Base-by-base conservation (phyloP, 2,797 vertebrate genomes). In the Epinephelus awoara region DNA sequence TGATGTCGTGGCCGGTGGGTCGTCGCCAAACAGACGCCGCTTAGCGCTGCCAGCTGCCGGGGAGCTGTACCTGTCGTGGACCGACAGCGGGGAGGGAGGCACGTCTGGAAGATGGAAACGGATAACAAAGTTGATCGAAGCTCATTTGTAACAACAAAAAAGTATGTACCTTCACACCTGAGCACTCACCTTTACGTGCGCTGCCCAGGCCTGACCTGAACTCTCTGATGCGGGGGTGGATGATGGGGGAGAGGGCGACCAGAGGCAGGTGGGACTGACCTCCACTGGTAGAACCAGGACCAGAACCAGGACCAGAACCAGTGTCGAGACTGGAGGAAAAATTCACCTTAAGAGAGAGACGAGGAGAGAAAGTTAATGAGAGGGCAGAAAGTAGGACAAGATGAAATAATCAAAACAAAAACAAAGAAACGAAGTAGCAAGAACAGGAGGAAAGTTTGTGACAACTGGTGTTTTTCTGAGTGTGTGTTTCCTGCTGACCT, bases 151-250 rank as follows among this genome's bases (percentile, higher is more conserved):
- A 55, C 14, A 0, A n/a, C 23, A 61, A 6, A 29, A 23, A 34
- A 1, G n/a, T 3, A 23, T 5, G 1, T 0, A 29, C n/a, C 3
- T 11, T 0, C 4, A 61, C 57, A 27, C 7, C 34, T 11, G 3
- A 27, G 46, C 10, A 58, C 71, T 0, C 71, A 96, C 96, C 98
- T 90, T 95, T 96, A 72, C 96, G 96, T 19, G 95, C 90, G 67
- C 91, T 97, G 29, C 97, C 96, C 68, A 96, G 85, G 63, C 97
- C 96, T 0, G 96, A 97, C 25, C 98, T 95, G 91, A 99, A 97
- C 93, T 99, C 98, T 75, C 97, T 94, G 47, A 99, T 96, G 51
- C 98, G 97, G 40, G 98, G 98, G 84, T 99, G 98, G 73, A 99
- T 90, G 85, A 99, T 97, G 14, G 98, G 98, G 69, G 98, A 99